Evolutionary conservation across 1,140 invertebrate genomes (phyloP).

Genomic region (Sweltsa coloradensis): DNA sequence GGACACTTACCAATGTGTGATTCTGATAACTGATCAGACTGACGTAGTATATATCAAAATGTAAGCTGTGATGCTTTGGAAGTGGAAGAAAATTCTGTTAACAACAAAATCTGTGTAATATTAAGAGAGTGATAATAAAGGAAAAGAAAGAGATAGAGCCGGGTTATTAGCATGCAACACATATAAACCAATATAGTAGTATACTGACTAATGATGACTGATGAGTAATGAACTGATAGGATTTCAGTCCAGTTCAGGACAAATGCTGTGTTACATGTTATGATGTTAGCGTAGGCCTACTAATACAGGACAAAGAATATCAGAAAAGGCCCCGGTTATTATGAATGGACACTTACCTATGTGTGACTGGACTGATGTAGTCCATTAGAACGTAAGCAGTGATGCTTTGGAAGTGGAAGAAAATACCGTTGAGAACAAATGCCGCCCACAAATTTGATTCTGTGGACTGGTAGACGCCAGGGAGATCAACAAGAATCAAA

Average conservation of each 20-base stretch:
- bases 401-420: slow-evolving; percentile 81
- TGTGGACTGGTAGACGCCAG: slow-evolving; percentile 30
- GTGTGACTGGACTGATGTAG: slow-evolving; percentile 75
- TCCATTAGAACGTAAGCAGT: slow-evolving; percentile 77
- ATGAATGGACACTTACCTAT: slow-evolving; percentile 45
- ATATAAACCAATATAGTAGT: too few species aligned
- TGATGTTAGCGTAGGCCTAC: too few species aligned
- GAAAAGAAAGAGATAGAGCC: too few species aligned
- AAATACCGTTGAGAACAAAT: slow-evolving; percentile 63
- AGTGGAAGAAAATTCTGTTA: slow-evolving; percentile 76
- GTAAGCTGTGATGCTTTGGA: slow-evolving; percentile 78
- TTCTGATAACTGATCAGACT: too few species aligned
- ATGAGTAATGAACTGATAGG: too few species aligned
- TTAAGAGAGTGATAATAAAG: too few species aligned
- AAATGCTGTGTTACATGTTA: too few species aligned
- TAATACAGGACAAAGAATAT: too few species aligned
- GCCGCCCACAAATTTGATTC: slow-evolving; percentile 40
- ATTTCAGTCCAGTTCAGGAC: too few species aligned
- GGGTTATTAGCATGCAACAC: too few species aligned
- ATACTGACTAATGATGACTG: too few species aligned
- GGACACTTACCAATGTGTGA: slow-evolving; percentile 62
- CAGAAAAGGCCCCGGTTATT: too few species aligned
- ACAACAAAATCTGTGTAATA: slow-evolving; percentile 53
- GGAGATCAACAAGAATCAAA: slow-evolving; percentile 53
- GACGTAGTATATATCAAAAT: slow-evolving; percentile 75